These are phyloP conservation scores for Oncorhynchus nerka DNA, from an alignment of 2,113 vertebrate species.

Conservation along the genomic window DNA sequence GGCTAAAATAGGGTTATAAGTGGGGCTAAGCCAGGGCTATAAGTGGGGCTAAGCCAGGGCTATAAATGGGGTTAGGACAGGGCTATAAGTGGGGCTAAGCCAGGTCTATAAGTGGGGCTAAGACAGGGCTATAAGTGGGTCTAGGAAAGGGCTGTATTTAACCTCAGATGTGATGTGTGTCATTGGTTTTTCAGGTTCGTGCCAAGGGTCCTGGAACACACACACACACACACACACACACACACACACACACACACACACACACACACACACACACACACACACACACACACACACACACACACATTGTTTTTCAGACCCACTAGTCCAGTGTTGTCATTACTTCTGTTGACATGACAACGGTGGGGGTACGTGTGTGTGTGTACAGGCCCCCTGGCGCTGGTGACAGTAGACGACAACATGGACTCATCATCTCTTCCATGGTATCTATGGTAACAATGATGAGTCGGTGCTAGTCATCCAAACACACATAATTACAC, in stretches of 20 bases:
- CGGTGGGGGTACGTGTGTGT: too few relatives aligned
- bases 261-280: too few relatives aligned
- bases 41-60: too few relatives aligned
- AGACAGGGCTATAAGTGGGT: too few relatives aligned
- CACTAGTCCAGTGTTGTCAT: neutral
- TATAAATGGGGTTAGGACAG: too few relatives aligned
- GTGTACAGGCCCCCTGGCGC: neutral
- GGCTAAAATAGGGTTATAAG: too few relatives aligned
- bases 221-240: too few relatives aligned
- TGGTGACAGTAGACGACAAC: neutral
- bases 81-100: too few relatives aligned
- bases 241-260: neutral
- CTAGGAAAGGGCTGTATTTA: neutral
- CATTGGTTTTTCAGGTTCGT: neutral
- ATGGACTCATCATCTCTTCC: neutral
- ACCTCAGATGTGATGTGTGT: neutral
- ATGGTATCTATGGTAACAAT: neutral
- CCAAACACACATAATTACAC: slow-evolving; percentile 2
- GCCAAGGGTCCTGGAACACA: neutral
- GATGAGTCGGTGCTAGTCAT: neutral
- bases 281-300: too few relatives aligned
- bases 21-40: too few relatives aligned
- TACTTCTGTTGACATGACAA: too few relatives aligned
- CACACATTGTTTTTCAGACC: neutral
- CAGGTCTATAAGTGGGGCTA: too few relatives aligned